phyloP scores from a whole-genome alignment of 53 echinoderm and acorn worm genomes.

The Glandiceps talaboti region DNA sequence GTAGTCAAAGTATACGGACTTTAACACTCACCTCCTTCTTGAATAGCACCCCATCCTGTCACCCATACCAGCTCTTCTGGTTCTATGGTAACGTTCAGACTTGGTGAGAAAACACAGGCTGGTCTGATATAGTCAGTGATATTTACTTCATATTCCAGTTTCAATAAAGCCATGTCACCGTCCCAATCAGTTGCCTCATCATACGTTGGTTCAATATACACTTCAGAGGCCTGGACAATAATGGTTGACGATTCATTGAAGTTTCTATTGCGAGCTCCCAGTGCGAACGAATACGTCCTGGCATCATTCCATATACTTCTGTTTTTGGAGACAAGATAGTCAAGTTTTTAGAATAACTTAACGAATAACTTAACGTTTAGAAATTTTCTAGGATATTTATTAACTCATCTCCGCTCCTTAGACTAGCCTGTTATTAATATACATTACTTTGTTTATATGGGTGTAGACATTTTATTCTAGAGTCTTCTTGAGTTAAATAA shows the following conservation, averaged over 20 bases:
- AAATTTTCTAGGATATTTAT: too few species aligned
- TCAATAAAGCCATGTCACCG: conserved; percentile 27
- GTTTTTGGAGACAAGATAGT: too few species aligned
- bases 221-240: conserved; percentile 6
- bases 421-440: too few species aligned
- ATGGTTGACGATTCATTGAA: conserved; percentile 20
- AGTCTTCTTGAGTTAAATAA: too few species aligned
- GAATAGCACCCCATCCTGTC: conserved; percentile 35
- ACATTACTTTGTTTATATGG: too few species aligned
- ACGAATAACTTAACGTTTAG: too few species aligned
- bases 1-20: neutral
- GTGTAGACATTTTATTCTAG: too few species aligned
- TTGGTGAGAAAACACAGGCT: conserved; percentile 24
- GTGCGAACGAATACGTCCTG: conserved; percentile 28
- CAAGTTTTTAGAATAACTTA: too few species aligned
- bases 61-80: neutral
- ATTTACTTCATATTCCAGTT: conserved; percentile 4
- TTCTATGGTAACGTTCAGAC: conserved; percentile 12
- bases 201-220: conserved; percentile 45
- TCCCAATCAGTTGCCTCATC: conserved; percentile 5
- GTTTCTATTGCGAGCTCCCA: conserved; percentile 23
- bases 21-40: conserved; percentile 21
- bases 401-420: too few species aligned
- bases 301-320: conserved; percentile 35
- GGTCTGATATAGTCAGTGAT: conserved; percentile 24